Percentiles rank a stretch among this genome's conserved stretches.
phyloP scores from a whole-genome alignment of 2,113 vertebrate genomes.

The Falco punctatus region DNA sequence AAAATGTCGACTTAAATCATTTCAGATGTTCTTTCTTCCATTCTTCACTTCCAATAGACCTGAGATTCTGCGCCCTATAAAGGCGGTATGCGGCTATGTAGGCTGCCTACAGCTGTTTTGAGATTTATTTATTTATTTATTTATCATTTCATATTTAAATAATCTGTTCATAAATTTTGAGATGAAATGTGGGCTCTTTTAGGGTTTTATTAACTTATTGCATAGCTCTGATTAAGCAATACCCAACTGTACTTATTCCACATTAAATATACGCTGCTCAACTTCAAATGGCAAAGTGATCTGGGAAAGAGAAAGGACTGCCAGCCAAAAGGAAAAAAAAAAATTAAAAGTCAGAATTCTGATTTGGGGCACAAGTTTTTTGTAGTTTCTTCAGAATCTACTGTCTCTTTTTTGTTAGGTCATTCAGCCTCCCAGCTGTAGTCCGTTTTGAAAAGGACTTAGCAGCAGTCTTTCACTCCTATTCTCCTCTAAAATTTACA shows the following conservation, averaged over 20 bases:
- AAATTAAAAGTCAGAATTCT: not conserved
- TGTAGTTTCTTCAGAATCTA: not conserved
- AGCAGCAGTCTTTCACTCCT: not conserved
- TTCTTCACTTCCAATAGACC: accelerated
- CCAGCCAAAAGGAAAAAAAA: not conserved
- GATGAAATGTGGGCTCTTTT: not conserved
- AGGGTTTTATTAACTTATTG: not conserved
- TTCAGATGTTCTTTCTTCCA: not conserved
- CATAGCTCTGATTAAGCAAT: not conserved
- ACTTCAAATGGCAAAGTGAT: not conserved
- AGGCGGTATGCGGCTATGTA: not conserved
- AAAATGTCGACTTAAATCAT: not conserved
- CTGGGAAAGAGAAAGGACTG: not conserved
- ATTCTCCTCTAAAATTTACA: not conserved
- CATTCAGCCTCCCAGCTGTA: not conserved
- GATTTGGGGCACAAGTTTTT: not conserved
- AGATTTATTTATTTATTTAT: not conserved
- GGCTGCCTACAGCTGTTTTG: not conserved
- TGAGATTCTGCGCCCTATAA: not conserved
- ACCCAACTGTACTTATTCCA: not conserved
- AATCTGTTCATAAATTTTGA: not conserved
- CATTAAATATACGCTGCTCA: not conserved
- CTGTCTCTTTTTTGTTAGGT: not conserved
- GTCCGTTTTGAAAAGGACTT: not conserved
- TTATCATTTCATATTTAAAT: not conserved